These are phyloP conservation scores for Polydrusus tereticollis DNA, from an alignment of 2,888 invertebrate species.

Conservation along the genomic window DNA sequence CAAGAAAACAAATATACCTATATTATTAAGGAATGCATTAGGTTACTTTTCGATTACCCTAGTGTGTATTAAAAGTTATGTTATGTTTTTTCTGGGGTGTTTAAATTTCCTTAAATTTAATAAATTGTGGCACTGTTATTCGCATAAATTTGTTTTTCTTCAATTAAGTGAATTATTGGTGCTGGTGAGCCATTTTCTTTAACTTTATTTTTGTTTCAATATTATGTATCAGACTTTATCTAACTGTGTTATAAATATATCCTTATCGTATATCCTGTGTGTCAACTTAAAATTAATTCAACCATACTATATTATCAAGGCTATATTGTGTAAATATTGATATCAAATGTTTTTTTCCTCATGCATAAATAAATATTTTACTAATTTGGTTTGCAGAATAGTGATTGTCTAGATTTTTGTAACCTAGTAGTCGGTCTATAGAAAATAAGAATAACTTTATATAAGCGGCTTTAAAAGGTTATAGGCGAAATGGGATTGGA, in stretches of 20 bases:
- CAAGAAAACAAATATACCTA: too few species aligned
- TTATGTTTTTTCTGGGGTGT: too few species aligned
- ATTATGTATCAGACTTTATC: conserved; percentile 2
- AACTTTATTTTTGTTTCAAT: not conserved
- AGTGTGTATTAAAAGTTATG: too few species aligned
- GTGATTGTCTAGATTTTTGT: conserved; percentile 1
- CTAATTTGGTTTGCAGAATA: conserved; percentile 3
- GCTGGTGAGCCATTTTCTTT: not conserved
- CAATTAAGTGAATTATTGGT: too few species aligned
- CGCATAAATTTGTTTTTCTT: too few species aligned
- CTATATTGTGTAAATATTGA: conserved; percentile 2
- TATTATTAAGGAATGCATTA: too few species aligned
- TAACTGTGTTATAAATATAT: conserved; percentile 13
- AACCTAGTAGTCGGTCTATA: not conserved
- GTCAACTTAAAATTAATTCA: conserved; percentile 10
- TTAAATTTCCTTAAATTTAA: too few species aligned
- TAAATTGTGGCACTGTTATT: too few species aligned
- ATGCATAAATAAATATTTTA: conserved; percentile 3
- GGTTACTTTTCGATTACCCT: too few species aligned
- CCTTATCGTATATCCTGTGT: conserved; percentile 23
- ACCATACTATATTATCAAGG: conserved; percentile 13
- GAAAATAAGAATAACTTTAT: not conserved
- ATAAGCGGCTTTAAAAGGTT: not conserved
- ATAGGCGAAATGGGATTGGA: not conserved
- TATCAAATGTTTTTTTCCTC: not conserved